Percentiles rank a stretch among this genome's conserved stretches.
phyloP scores from a whole-genome alignment of 2,113 vertebrate genomes.

The human (Homo sapiens) region DNA sequence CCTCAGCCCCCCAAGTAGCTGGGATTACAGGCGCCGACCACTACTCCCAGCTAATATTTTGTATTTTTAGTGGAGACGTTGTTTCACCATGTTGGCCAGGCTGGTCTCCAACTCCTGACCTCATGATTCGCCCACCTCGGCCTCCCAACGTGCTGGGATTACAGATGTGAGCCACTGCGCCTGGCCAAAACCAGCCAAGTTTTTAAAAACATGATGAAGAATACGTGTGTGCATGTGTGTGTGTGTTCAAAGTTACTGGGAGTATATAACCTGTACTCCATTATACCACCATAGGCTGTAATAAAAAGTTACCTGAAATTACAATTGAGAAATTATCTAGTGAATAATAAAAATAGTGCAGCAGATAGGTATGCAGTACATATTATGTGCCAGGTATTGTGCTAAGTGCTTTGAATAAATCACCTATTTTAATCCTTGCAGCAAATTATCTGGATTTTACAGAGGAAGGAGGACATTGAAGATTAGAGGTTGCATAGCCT shows the following conservation, averaged over 20 bases:
- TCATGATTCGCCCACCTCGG: too few species aligned
- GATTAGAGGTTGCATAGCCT: not conserved
- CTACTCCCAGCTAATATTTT: too few species aligned
- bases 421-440: not conserved
- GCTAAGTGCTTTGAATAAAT: not conserved
- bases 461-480: not conserved
- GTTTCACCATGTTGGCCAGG: too few species aligned
- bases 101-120: too few species aligned
- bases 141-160: too few species aligned
- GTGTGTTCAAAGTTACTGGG: slow-evolving; percentile 1
- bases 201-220: not conserved
- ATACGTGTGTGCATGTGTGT: not conserved
- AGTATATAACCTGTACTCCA: not conserved
- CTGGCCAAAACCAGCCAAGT: not conserved
- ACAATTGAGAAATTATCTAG: not conserved
- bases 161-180: too few species aligned
- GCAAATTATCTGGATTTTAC: not conserved
- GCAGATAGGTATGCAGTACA: not conserved
- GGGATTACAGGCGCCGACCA: too few species aligned
- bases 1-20: too few species aligned
- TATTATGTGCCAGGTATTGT: not conserved
- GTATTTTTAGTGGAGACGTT: too few species aligned
- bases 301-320: not conserved
- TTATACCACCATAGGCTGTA: not conserved
- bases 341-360: not conserved